Conservation (phyloP, 2,797 vertebrate species). For the Falco naumanni region DNA sequence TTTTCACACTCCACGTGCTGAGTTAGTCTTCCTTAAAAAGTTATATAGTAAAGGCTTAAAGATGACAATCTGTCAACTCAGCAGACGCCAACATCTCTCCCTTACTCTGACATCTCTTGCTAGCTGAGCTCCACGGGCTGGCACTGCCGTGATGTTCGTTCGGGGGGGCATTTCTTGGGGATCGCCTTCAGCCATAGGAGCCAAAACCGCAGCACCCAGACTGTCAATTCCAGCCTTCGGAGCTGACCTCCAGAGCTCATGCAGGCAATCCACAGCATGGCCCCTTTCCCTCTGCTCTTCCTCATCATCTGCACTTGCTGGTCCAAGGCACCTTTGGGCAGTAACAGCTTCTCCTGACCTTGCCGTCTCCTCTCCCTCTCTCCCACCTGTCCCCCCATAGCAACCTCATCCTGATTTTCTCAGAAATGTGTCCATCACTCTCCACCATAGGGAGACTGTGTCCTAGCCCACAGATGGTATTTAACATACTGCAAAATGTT, state of each 20-base stretch:
- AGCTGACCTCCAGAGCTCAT: not conserved
- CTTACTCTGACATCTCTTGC: not conserved
- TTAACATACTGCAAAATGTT: not conserved
- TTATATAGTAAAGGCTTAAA: not conserved
- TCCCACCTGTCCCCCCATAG: fast-evolving
- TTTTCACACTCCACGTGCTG: not conserved
- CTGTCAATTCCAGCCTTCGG: not conserved
- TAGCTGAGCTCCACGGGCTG: not conserved
- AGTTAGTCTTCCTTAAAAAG: not conserved
- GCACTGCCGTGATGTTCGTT: too few relatives aligned
- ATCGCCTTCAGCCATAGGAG: not conserved
- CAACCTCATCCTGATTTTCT: not conserved
- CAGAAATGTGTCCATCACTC: not conserved
- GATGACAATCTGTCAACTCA: not conserved
- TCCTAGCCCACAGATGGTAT: fast-evolving
- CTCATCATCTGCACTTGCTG: fast-evolving
- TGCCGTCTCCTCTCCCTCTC: not conserved
- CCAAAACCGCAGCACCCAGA: not conserved
- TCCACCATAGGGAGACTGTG: not conserved
- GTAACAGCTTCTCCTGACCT: not conserved
- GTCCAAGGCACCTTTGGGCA: not conserved
- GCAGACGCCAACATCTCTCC: not conserved
- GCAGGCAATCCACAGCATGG: fast-evolving
- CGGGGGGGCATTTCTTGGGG: not conserved
- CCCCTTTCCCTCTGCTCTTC: not conserved